Evolutionary conservation across 2,888 invertebrate species (phyloP), one percentile per base, ranked within the genome.

Genomic region (Embidobia sp.): DNA sequence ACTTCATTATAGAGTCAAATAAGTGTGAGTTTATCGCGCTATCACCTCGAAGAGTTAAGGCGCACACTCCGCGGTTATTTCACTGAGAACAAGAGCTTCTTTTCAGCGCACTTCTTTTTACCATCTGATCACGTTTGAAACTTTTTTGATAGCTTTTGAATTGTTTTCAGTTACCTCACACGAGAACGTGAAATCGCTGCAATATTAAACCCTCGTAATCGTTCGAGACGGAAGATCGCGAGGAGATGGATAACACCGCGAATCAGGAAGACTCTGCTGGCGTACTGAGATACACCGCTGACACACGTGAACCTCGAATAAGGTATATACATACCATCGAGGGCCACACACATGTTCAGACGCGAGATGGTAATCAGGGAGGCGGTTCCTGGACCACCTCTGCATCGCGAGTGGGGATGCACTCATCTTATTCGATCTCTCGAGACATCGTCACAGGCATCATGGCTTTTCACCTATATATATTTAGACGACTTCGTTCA

Each of bases 371-470:
- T 80, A 82, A 86, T 84, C 83, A 81, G 79, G 85, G 87, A 87
- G 88, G 88, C 88, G 88, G 87, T 86, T 85, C 87, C 83, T 86
- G 86, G 86, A 86, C 86, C 85, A 86, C 88, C 88, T 84, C 84
- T 84, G 73, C 42, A 79, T 16, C 80, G 76, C 69, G 81, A 82
- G 85, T 85, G 85, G 85, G 84, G 78, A 66, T 63, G 40, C 55
- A 44, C 42, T 82, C 82, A 76, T 81, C 83, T 84, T 82, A 81
- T 80, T 82, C 72, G 80, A 70, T 77, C 61, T 48, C 29, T 10
- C 37, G 49, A 53, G 72, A 72, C 59, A 70, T 37, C 69, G 59
- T 59, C 59, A 33, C 44, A 55, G 37, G 18, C 57, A 53, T 37
- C 27, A 61, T 53, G 53, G 51, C 37, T 66, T 66, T 66, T 55